A percentile compares a stretch with the other conserved stretches of the same genome.
Conservation (phyloP, 2,113 vertebrate genomes). For the Seriola aureovittata region DNA sequence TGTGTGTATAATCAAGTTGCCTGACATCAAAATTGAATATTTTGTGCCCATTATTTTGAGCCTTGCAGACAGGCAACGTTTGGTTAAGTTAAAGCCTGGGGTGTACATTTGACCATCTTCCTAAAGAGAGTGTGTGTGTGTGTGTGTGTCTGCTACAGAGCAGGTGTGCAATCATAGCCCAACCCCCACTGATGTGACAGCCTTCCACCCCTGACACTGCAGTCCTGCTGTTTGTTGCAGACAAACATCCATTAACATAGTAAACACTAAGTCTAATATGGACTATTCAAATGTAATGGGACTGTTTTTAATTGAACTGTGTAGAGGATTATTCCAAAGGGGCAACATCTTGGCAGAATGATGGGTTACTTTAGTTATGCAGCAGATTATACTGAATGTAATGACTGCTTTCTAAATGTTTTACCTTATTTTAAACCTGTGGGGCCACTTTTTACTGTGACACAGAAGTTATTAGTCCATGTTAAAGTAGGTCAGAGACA, state of each 20-base stretch:
- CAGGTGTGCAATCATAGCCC: slow-evolving; percentile 2
- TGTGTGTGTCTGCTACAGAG: neutral
- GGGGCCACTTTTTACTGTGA: neutral
- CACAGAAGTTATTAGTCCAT: neutral
- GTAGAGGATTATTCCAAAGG: neutral
- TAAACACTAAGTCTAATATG: neutral
- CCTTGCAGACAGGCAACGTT: slow-evolving; percentile 98
- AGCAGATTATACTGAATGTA: too few species aligned
- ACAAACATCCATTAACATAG: neutral
- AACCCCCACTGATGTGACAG: neutral
- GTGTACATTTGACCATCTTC: slow-evolving; percentile 61
- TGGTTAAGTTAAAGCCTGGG: slow-evolving; percentile 88
- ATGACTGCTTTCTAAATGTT: neutral
- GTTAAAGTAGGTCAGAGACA: neutral
- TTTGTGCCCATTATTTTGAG: slow-evolving; percentile 82
- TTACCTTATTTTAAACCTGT: neutral
- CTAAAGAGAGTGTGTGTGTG: neutral
- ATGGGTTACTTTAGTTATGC: neutral
- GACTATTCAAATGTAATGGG: neutral
- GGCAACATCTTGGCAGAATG: neutral
- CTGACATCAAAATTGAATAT: slow-evolving; percentile 64
- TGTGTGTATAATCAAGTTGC: slow-evolving; percentile 72
- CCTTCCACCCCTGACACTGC: neutral
- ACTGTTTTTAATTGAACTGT: neutral
- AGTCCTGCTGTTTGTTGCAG: neutral